Percentiles rank a stretch among this genome's conserved stretches.
Conservation (phyloP, 1,140 invertebrate genomes). For the Drosophila ohnishii region DNA sequence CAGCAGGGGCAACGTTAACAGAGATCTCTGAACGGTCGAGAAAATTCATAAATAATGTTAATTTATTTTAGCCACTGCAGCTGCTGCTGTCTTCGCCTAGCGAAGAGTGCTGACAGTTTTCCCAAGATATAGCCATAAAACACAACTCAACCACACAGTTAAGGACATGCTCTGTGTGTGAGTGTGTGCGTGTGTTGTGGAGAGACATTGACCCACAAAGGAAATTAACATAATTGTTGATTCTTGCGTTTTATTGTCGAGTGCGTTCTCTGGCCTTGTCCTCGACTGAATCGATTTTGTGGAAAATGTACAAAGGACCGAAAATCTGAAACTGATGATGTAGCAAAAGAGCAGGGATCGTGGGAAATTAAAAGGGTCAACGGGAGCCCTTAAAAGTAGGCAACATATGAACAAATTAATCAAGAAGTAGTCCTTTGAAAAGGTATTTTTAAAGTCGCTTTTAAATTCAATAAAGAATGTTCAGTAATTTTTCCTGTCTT, state of each 20-base stretch:
- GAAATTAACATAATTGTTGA: slow-evolving; percentile 77
- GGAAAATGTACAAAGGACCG: slow-evolving; percentile 12
- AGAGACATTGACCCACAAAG: slow-evolving; percentile 74
- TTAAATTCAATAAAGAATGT: background rate
- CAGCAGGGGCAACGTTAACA: slow-evolving; percentile 1
- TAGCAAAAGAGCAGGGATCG: slow-evolving; percentile 7
- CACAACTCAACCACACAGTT: slow-evolving; percentile 13
- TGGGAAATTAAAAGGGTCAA: background rate
- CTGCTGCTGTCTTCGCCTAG: slow-evolving; percentile 35
- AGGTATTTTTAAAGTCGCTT: too few species aligned
- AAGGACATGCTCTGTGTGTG: slow-evolving; percentile 3
- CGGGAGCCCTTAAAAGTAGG: background rate
- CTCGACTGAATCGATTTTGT: slow-evolving; percentile 46
- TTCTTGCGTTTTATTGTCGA: slow-evolving; percentile 67
- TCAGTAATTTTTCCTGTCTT: too few species aligned
- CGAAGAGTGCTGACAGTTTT: slow-evolving; percentile 47
- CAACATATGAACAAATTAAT: background rate
- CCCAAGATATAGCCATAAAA: slow-evolving; percentile 58
- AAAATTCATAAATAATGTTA: slow-evolving; percentile 66
- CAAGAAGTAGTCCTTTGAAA: background rate
- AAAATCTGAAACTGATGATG: slow-evolving; percentile 16
- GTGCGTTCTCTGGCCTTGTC: slow-evolving; percentile 52
- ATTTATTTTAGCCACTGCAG: slow-evolving; percentile 56
- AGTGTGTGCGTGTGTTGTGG: slow-evolving; percentile 12
- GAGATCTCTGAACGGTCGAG: slow-evolving; percentile 10